Evolutionary conservation across 2,113 vertebrate genomes (phyloP).

Genomic region (Ochotona princeps): DNA sequence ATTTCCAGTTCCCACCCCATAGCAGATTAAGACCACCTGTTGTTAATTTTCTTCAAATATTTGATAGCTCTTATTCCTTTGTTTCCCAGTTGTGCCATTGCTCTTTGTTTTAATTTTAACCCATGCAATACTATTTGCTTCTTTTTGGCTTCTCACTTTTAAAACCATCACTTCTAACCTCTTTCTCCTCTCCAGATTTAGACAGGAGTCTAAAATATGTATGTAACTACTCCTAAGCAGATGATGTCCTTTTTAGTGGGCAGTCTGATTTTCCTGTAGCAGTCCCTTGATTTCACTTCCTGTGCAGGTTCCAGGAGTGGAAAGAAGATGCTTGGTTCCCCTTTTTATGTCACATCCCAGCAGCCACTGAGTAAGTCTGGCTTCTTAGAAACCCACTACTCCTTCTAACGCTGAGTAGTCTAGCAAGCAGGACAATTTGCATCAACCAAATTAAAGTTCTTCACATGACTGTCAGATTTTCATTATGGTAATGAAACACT

Average conservation of each 20-base stretch:
- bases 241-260: neutral
- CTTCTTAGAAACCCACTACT: neutral
- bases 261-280: neutral
- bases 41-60: conserved; percentile 69
- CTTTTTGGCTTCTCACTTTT: conserved; percentile 2
- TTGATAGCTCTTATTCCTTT: conserved; percentile 53
- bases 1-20: conserved; percentile 66
- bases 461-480: neutral
- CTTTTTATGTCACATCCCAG: neutral
- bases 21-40: conserved; percentile 77
- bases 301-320: neutral
- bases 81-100: conserved; percentile 48
- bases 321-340: neutral
- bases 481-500: too few species aligned
- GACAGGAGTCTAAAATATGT: neutral
- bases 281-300: neutral
- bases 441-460: neutral
- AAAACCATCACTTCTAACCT: neutral
- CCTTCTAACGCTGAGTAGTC: neutral
- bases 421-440: neutral
- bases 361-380: neutral
- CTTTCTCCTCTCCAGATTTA: conserved; percentile 11
- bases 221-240: neutral
- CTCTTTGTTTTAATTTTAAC: conserved; percentile 62
- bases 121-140: conserved; percentile 2